phyloP scores from a whole-genome alignment of 2,797 vertebrate genomes.

The Chelonia mydas region DNA sequence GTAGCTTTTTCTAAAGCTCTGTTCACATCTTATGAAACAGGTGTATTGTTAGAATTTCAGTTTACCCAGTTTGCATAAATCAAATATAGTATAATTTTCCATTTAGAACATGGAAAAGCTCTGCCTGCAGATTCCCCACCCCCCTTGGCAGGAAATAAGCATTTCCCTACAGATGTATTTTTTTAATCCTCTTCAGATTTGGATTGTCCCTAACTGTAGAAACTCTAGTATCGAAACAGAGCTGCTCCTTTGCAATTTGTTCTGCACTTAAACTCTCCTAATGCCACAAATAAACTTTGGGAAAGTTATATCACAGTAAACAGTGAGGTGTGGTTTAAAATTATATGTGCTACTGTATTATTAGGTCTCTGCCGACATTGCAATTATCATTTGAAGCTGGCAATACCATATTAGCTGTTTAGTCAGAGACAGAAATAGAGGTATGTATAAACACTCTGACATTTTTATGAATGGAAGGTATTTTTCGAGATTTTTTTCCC shows the following conservation, averaged over 20 bases:
- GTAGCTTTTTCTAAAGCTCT: background rate
- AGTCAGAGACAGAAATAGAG: slow-evolving; percentile 63
- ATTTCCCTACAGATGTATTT: slow-evolving; percentile 61
- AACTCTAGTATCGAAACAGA: slow-evolving; percentile 45
- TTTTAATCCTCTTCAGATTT: slow-evolving; percentile 31
- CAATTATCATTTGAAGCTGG: slow-evolving; percentile 75
- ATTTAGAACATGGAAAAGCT: slow-evolving; percentile 22
- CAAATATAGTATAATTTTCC: slow-evolving; percentile 23
- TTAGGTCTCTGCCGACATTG: slow-evolving; percentile 68
- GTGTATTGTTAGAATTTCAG: background rate
- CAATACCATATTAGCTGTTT: slow-evolving; percentile 60
- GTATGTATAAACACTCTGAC: slow-evolving; percentile 54
- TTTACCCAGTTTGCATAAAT: background rate
- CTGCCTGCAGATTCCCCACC: slow-evolving; percentile 23
- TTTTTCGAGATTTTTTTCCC: slow-evolving; percentile 57
- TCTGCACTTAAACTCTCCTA: slow-evolving; percentile 68
- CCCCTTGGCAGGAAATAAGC: slow-evolving; percentile 51
- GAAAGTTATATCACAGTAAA: slow-evolving; percentile 77
- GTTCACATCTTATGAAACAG: slow-evolving; percentile 34
- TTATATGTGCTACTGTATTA: slow-evolving; percentile 72
- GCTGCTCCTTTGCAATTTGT: slow-evolving; percentile 68
- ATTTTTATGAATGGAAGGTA: slow-evolving; percentile 72
- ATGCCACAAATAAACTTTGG: slow-evolving; percentile 74
- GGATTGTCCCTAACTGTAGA: slow-evolving; percentile 44
- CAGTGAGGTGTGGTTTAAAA: slow-evolving; percentile 75